A percentile compares a stretch with the other conserved stretches of the same genome.
Evolutionary conservation across 2,113 vertebrate species (phyloP).

Genomic region (Oophaga pumilio): DNA sequence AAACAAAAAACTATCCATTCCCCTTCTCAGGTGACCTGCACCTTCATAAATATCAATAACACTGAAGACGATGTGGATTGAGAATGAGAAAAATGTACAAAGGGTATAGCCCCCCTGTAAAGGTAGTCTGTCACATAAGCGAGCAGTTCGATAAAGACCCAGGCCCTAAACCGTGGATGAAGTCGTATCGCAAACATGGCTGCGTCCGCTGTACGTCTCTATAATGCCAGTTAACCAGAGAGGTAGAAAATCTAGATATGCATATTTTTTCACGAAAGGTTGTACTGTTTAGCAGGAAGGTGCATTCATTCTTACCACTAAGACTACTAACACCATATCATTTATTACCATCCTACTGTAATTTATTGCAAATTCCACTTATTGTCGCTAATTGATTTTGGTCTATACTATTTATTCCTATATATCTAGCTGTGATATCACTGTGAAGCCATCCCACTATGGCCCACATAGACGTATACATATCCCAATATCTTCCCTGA

Average conservation of each 20-base stretch:
- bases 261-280: constrained; percentile 16
- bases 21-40: constrained; percentile 18
- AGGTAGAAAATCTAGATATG: constrained; percentile 41
- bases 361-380: not conserved
- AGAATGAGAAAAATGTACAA: not conserved
- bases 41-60: not conserved
- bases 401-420: not conserved
- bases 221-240: not conserved
- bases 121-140: not conserved
- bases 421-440: not conserved
- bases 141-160: not conserved
- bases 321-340: not conserved
- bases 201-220: not conserved
- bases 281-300: constrained; percentile 25
- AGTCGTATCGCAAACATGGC: not conserved
- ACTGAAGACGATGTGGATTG: not conserved
- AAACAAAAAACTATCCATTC: not conserved
- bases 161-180: not conserved
- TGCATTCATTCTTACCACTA: constrained; percentile 48
- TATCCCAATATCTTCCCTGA: not conserved
- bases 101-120: not conserved
- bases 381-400: not conserved
- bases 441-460: not conserved
- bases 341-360: not conserved
- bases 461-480: not conserved